Evolutionary conservation across 2,888 invertebrate species (phyloP).

Genomic region (Idaea aversata): DNA sequence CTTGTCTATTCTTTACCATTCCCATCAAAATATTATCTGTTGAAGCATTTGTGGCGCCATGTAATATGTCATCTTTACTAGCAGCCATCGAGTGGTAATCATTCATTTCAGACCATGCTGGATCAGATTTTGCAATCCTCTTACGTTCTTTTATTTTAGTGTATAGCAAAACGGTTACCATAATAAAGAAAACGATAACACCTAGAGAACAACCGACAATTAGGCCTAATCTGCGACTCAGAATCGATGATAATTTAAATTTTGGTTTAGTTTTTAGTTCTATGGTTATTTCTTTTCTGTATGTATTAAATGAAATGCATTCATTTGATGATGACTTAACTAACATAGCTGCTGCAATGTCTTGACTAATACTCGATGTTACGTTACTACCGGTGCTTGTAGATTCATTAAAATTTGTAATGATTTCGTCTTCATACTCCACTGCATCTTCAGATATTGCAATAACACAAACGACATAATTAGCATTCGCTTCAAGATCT

Average conservation of each 20-base stretch:
- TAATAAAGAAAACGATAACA: constrained; percentile 69
- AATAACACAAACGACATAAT: constrained; percentile 67
- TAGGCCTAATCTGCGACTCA: constrained; percentile 69
- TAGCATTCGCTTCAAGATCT: constrained; percentile 56
- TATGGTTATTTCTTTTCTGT: constrained; percentile 48
- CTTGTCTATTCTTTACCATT: constrained; percentile 64
- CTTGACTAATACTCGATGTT: constrained; percentile 58
- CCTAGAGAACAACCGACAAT: constrained; percentile 73
- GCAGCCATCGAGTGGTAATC: constrained; percentile 72
- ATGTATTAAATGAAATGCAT: constrained; percentile 69
- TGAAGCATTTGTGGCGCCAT: constrained; percentile 68
- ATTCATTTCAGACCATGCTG: constrained; percentile 73
- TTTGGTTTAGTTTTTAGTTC: constrained; percentile 55
- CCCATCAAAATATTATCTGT: constrained; percentile 76
- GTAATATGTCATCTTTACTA: constrained; percentile 71
- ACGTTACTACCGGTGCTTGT: constrained; percentile 43
- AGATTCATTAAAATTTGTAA: constrained; percentile 45
- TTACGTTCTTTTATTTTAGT: constrained; percentile 75
- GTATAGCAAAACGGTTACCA: constrained; percentile 69
- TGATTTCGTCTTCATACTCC: constrained; percentile 46
- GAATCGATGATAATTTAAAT: constrained; percentile 54
- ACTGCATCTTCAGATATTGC: constrained; percentile 58
- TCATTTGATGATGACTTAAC: constrained; percentile 69
- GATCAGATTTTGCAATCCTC: constrained; percentile 71
- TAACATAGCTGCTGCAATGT: constrained; percentile 58